Percentiles rank a stretch among this genome's conserved stretches.
phyloP scores from a whole-genome alignment of 2,888 invertebrate species.

The Oxytorus armatus region DNA sequence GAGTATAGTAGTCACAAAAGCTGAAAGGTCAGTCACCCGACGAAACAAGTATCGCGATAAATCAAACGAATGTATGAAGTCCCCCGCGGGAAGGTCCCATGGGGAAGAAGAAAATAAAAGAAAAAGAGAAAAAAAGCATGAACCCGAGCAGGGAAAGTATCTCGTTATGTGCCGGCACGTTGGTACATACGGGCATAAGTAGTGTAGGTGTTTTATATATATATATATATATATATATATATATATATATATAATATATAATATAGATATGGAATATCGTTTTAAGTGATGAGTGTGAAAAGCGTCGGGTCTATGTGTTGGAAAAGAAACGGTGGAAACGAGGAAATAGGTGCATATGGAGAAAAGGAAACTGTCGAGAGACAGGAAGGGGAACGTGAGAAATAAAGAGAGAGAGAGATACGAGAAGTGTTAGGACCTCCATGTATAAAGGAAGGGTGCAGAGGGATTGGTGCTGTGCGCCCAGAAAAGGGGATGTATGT shows the following conservation, averaged over 20 bases:
- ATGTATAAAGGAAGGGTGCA: conserved; percentile 6
- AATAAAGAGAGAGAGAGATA: conserved; percentile 33
- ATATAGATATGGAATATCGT: conserved; percentile 27
- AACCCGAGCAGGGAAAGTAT: conserved; percentile 17
- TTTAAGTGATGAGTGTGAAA: conserved; percentile 56
- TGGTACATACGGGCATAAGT: too few species aligned
- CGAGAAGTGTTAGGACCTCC: conserved; percentile 14
- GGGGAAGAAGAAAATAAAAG: conserved; percentile 4
- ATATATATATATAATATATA: background rate
- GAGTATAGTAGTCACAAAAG: conserved; percentile 25
- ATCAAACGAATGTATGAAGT: conserved; percentile 62
- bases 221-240: conserved; percentile 7
- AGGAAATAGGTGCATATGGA: conserved; percentile 47
- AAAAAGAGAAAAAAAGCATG: conserved; percentile 17
- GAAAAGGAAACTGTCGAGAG: conserved; percentile 31
- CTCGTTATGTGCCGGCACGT: conserved; percentile 22
- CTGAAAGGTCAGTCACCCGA: conserved; percentile 43
- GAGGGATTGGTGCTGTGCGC: conserved; percentile 21
- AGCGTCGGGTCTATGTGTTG: conserved; percentile 1
- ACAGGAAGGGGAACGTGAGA: conserved; percentile 11
- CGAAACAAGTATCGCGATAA: conserved; percentile 60
- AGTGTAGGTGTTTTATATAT: too few species aligned
- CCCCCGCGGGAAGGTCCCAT: conserved; percentile 46
- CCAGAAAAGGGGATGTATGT: conserved; percentile 15
- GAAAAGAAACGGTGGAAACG: conserved; percentile 33